phyloP scores from a whole-genome alignment of 2,888 invertebrate species.

The Amblyjoppa fuscipennis region DNA sequence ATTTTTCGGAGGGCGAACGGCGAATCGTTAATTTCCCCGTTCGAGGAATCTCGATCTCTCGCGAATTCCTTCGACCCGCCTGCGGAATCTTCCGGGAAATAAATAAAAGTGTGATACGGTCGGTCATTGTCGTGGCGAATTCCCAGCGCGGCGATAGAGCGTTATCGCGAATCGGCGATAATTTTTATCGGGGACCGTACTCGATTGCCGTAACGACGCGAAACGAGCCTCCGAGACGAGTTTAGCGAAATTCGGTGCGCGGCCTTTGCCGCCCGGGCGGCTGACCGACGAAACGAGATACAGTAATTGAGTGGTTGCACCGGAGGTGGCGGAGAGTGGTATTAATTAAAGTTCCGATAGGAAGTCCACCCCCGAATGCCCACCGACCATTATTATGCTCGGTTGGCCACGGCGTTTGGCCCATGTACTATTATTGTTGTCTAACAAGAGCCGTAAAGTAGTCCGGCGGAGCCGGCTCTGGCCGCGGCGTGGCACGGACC shows the following conservation, averaged over 20 bases:
- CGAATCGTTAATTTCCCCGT: conserved; percentile 58
- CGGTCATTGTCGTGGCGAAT: not conserved
- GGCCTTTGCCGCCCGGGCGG: not conserved
- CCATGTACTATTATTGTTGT: conserved; percentile 53
- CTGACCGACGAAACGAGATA: conserved; percentile 52
- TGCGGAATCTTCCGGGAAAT: not conserved
- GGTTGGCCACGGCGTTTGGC: conserved; percentile 38
- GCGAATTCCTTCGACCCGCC: conserved; percentile 57
- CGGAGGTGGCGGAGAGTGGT: conserved; percentile 15
- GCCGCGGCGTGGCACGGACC: conserved; percentile 3
- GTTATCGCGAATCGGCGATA: conserved; percentile 18
- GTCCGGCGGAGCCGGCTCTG: conserved; percentile 1
- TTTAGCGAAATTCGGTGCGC: conserved; percentile 23
- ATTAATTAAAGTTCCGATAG: conserved; percentile 57
- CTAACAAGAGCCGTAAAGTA: conserved; percentile 54
- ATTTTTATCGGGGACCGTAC: conserved; percentile 3
- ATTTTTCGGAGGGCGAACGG: conserved; percentile 26
- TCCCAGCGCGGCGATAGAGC: not conserved
- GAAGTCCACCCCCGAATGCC: conserved; percentile 21
- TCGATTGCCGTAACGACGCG: conserved; percentile 1
- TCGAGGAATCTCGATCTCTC: conserved; percentile 71
- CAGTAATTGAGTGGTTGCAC: conserved; percentile 49
- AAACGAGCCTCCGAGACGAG: conserved; percentile 25
- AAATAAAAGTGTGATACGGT: not conserved
- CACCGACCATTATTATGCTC: conserved; percentile 42